Evolutionary conservation across 1,140 invertebrate species (phyloP), one percentile per base, ranked within the genome.

Genomic region (Liolophura sinensis): DNA sequence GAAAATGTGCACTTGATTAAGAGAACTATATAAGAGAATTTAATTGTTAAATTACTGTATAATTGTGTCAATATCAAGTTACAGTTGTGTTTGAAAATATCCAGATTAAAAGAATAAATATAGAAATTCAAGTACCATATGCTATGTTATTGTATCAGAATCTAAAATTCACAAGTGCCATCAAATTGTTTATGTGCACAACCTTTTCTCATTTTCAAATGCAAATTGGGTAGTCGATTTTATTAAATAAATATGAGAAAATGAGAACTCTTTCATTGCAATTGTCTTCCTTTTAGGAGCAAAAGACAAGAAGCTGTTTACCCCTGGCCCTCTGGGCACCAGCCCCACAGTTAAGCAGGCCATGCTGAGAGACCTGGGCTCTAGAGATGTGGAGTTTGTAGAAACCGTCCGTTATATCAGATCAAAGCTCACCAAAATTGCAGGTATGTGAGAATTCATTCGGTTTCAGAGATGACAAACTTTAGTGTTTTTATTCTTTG

Each of bases 311-410:
- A 86, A 85, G 65, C 70, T 87, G n/a, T 88, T 87, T 70, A 88
- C 87, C 4, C 87, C 87, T 18, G 87, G 87, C 18, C 87, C 87
- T 11, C 73, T 88, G n/a, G 73, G 80, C 24, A 82, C 81, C n/a
- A 82, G 81, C 11, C 11, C 62, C n/a, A 80, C 78, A 18, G 85
- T 86, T 0, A 85, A 84, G 67, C 61, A 82, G 56, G 86, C 86
- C 15, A 84, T 87, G 80, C 71, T 84, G 25, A 70, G 77, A 57
- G 87, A 88, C 73, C 65, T 86, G 31, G 86, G 86, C 0, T 87
- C 87, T 1, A 74, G 86, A 64, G 87, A 87, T 65, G 62, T 70
- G 11, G 79, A 85, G 56, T 87, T 87, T 67, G 82, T 87, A 20
- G 59, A 78, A 4, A 78, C 78, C 20, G 74, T 87, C 18, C 82